A percentile compares a stretch with the other conserved stretches of the same genome.
Conservation (phyloP, 2,888 invertebrate genomes). For the Temnothorax rugatulus region DNA sequence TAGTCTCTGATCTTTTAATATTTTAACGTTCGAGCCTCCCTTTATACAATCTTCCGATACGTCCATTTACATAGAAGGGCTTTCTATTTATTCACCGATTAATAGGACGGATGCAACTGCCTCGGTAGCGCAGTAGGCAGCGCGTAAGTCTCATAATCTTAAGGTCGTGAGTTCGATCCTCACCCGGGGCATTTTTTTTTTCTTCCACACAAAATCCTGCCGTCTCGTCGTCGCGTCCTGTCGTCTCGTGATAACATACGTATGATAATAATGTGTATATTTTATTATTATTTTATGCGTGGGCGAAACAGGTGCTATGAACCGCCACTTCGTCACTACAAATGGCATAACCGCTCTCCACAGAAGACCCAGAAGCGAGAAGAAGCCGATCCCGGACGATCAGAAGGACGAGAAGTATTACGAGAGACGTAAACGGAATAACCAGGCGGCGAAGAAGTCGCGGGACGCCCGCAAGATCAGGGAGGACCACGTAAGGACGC, state of each 20-base stretch:
- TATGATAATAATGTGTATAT: not conserved
- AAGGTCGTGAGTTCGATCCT: conserved; percentile 98
- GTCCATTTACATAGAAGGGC: not conserved
- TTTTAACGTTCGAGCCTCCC: not conserved
- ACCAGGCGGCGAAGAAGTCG: conserved; percentile 97
- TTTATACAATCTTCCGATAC: not conserved
- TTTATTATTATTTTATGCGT: not conserved
- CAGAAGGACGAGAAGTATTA: conserved; percentile 96
- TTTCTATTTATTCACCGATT: not conserved
- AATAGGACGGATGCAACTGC: conserved; percentile 1
- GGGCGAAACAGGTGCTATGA: conserved; percentile 59
- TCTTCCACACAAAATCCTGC: not conserved
- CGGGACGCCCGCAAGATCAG: conserved; percentile 94
- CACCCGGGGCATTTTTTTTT: conserved; percentile 91
- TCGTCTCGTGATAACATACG: not conserved
- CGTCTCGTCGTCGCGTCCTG: not conserved
- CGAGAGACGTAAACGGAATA: conserved; percentile 94
- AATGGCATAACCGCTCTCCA: conserved; percentile 70
- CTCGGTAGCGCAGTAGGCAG: conserved; percentile 84
- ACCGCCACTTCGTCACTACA: conserved; percentile 70
- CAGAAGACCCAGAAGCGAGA: conserved; percentile 91
- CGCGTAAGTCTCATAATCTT: conserved; percentile 85
- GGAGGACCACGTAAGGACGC: conserved; percentile 91
- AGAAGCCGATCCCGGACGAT: conserved; percentile 94
- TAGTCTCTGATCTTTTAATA: not conserved